phyloP scores from a whole-genome alignment of 2,113 vertebrate species.

The Dasyprocta punctata region DNA sequence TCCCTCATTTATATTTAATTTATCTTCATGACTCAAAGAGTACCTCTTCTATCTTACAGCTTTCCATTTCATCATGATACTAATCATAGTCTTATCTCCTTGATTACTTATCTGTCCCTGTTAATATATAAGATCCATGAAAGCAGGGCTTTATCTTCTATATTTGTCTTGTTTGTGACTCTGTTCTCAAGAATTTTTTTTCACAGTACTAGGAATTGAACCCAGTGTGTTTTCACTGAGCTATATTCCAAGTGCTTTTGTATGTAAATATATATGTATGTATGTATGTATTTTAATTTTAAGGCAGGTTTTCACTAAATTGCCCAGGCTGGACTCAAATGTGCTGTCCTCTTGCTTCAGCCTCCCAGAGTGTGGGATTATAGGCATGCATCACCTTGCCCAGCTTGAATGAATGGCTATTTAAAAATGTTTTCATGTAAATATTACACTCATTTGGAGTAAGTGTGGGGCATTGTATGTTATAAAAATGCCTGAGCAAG shows the following conservation, averaged over 20 bases:
- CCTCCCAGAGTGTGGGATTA: background rate
- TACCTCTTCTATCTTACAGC: background rate
- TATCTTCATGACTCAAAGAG: background rate
- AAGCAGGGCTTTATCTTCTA: background rate
- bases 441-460: background rate
- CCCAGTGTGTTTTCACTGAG: background rate
- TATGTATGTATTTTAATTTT: background rate
- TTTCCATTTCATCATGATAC: background rate
- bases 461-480: background rate
- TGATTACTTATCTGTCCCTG: constrained; percentile 2
- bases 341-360: background rate
- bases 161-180: constrained; percentile 28
- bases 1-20: constrained; percentile 6
- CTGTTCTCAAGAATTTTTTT: background rate
- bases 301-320: background rate
- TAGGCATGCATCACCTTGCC: background rate
- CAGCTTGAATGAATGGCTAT: background rate
- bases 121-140: constrained; percentile 7
- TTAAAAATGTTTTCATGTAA: background rate
- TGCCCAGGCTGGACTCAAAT: background rate
- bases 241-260: background rate
- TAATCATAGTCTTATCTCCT: background rate
- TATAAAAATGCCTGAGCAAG: background rate
- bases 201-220: background rate
- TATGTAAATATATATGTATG: no score